A percentile compares a stretch with the other conserved stretches of the same genome.
phyloP scores from a whole-genome alignment of 2,888 invertebrate genomes.

The Athripsodes cinereus region DNA sequence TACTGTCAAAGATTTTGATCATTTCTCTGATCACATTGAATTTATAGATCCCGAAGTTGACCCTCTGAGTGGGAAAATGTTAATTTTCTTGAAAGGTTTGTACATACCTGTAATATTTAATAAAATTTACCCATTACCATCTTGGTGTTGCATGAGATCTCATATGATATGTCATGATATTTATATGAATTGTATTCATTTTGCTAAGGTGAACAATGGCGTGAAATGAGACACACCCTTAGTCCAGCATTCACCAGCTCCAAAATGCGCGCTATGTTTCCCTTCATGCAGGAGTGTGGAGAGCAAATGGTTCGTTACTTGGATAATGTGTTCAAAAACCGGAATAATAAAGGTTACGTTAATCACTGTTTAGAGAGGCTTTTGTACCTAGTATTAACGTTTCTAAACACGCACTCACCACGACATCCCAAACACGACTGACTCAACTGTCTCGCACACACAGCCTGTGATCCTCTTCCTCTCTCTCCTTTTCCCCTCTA shows the following conservation, averaged over 20 bases:
- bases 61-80: constrained; percentile 31
- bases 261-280: constrained; percentile 33
- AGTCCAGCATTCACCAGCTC: constrained; percentile 33
- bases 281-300: constrained; percentile 30
- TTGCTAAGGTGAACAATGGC: constrained; percentile 29
- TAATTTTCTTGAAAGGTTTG: constrained; percentile 32
- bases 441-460: no score
- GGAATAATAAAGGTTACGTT: constrained; percentile 1
- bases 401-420: no score
- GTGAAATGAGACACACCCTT: constrained; percentile 31
- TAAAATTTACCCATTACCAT: no score
- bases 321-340: constrained; percentile 1
- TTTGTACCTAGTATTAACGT: no score
- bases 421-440: no score
- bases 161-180: neutral
- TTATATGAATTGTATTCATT: neutral
- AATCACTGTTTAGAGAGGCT: no score
- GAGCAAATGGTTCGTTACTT: constrained; percentile 29
- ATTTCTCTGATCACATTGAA: constrained; percentile 31
- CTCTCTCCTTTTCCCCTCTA: no score
- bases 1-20: constrained; percentile 32
- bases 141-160: neutral
- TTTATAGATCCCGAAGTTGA: constrained; percentile 31
- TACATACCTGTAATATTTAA: no score
- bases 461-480: no score